A percentile compares a stretch with the other conserved stretches of the same genome.
Conservation (phyloP, 2,113 vertebrate species). For the Aphelocoma coerulescens region DNA sequence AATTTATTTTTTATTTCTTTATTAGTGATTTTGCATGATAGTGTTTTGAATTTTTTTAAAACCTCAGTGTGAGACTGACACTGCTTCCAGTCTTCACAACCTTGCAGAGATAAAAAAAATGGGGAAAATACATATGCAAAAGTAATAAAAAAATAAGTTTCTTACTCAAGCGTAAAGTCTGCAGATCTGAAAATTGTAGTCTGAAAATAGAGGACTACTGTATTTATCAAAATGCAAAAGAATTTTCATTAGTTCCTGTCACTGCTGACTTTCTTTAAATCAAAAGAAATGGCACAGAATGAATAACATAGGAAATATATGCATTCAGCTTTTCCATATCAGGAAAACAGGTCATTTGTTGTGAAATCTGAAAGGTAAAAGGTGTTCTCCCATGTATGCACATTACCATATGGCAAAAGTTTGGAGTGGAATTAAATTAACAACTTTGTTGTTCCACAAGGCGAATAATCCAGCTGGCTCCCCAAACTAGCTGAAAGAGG, state of each 20-base stretch:
- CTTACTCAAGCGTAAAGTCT: not conserved
- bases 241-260: not conserved
- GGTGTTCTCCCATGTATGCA: not conserved
- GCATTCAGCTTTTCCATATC: not conserved
- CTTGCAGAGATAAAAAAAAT: not conserved
- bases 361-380: not conserved
- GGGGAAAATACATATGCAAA: not conserved
- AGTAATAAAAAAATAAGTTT: not conserved
- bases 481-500: not conserved
- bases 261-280: not conserved
- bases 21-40: not conserved
- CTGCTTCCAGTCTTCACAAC: not conserved
- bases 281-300: not conserved
- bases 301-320: not conserved
- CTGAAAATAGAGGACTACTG: not conserved
- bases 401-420: not conserved
- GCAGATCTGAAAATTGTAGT: not conserved
- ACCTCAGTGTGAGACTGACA: not conserved
- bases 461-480: not conserved
- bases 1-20: not conserved
- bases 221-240: not conserved
- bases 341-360: not conserved
- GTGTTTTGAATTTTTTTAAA: not conserved
- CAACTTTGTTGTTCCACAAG: not conserved
- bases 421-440: not conserved